Conservation (phyloP, 2,113 vertebrate species). For the Micronycteris hirsuta region DNA sequence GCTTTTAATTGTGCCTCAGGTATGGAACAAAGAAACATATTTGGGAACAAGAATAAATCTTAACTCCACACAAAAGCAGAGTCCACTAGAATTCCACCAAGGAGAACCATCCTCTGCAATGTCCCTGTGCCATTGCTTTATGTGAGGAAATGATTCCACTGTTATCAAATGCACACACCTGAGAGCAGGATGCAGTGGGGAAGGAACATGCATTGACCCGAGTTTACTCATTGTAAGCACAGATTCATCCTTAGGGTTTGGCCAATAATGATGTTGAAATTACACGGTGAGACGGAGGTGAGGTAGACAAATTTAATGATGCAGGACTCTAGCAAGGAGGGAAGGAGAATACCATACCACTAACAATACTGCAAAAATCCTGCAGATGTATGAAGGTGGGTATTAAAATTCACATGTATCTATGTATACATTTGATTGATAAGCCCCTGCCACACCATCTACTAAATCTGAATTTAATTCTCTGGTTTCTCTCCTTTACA, state of each 20-base stretch:
- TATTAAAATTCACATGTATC: constrained; percentile 10
- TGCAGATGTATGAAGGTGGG: not conserved
- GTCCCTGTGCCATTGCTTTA: not conserved
- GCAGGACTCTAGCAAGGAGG: not conserved
- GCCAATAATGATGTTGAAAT: not conserved
- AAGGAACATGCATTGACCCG: not conserved
- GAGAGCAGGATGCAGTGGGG: not conserved
- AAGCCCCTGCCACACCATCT: not conserved
- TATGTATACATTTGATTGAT: constrained; percentile 23
- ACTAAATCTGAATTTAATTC: not conserved
- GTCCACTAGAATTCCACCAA: not conserved
- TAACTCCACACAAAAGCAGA: not conserved
- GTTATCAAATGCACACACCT: not conserved
- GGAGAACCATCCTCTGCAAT: not conserved
- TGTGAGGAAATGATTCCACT: not conserved
- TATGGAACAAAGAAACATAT: not conserved
- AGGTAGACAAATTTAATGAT: not conserved
- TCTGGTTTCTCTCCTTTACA: not conserved
- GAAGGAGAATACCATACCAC: not conserved
- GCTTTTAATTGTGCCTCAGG: not conserved
- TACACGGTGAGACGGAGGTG: not conserved
- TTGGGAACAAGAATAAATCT: not conserved
- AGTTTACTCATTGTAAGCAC: not conserved
- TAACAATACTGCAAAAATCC: not conserved
- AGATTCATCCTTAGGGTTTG: not conserved